Conservation (phyloP, 2,888 invertebrate genomes). For the Cryptus armator region DNA sequence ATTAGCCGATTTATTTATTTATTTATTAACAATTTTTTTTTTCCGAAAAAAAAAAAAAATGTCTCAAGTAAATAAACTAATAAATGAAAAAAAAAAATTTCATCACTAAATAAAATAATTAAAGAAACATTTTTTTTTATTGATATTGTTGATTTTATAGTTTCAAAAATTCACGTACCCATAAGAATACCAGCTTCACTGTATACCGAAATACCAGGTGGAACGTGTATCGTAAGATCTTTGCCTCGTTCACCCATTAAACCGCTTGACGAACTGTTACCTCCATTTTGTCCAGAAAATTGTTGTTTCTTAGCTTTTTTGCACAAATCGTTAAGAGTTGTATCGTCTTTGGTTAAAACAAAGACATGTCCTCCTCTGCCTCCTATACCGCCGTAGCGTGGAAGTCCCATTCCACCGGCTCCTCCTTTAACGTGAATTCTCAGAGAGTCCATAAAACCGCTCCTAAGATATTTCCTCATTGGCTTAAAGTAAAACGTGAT, state of each 20-base stretch:
- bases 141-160: conserved; percentile 1
- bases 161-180: conserved; percentile 84
- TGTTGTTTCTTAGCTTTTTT: conserved; percentile 87
- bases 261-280: conserved; percentile 90
- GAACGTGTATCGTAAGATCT: conserved; percentile 91
- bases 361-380: conserved; percentile 96
- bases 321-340: conserved; percentile 87
- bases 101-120: neutral
- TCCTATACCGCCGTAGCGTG: conserved; percentile 95
- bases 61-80: neutral
- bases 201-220: conserved; percentile 92
- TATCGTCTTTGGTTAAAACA: conserved; percentile 88
- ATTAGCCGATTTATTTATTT: no score
- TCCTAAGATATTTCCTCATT: conserved; percentile 85
- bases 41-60: neutral
- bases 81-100: neutral
- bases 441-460: conserved; percentile 92
- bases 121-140: conserved; percentile 24
- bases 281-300: conserved; percentile 90
- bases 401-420: conserved; percentile 91
- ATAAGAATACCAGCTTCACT: conserved; percentile 89
- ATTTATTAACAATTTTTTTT: no score
- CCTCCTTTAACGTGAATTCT: conserved; percentile 94
- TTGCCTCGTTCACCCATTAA: conserved; percentile 92
- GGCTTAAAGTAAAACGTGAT: conserved; percentile 67